A percentile compares a stretch with the other conserved stretches of the same genome.
Evolutionary conservation across 2,888 invertebrate species (phyloP).

Genomic region (Drosophila antonietae): DNA sequence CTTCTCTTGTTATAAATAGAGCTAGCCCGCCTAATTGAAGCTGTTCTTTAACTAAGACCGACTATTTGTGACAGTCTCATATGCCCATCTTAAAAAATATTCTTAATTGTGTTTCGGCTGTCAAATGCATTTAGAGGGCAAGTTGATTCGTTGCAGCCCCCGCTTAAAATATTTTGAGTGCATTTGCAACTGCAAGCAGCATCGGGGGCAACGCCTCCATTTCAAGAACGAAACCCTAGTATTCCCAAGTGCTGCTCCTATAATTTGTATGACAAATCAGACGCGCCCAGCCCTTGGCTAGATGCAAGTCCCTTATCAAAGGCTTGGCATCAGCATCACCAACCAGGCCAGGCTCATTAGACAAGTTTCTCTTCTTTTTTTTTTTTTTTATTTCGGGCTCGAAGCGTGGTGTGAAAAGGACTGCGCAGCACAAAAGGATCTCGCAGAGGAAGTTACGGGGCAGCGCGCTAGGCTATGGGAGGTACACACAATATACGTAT

Average conservation of each 20-base stretch:
- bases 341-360: constrained; percentile 50
- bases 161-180: constrained; percentile 23
- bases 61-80: background rate
- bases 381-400: background rate
- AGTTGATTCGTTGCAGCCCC: constrained; percentile 27
- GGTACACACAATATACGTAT: constrained; percentile 45
- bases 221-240: background rate
- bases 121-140: constrained; percentile 4
- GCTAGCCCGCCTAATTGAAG: background rate
- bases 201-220: constrained; percentile 8
- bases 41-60: background rate
- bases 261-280: constrained; percentile 61
- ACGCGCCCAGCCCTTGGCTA: constrained; percentile 46
- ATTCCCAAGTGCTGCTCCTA: constrained; percentile 22
- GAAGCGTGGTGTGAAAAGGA: constrained; percentile 58
- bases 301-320: constrained; percentile 36
- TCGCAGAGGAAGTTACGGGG: constrained; percentile 2
- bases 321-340: constrained; percentile 45
- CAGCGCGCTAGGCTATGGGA: constrained; percentile 13
- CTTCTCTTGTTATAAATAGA: background rate
- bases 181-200: constrained; percentile 34
- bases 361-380: constrained; percentile 13
- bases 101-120: constrained; percentile 1
- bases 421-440: constrained; percentile 48
- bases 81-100: background rate